Percentiles rank a stretch among this genome's conserved stretches.
phyloP scores from a whole-genome alignment of 2,113 vertebrate species.

The Eclectus roratus region DNA sequence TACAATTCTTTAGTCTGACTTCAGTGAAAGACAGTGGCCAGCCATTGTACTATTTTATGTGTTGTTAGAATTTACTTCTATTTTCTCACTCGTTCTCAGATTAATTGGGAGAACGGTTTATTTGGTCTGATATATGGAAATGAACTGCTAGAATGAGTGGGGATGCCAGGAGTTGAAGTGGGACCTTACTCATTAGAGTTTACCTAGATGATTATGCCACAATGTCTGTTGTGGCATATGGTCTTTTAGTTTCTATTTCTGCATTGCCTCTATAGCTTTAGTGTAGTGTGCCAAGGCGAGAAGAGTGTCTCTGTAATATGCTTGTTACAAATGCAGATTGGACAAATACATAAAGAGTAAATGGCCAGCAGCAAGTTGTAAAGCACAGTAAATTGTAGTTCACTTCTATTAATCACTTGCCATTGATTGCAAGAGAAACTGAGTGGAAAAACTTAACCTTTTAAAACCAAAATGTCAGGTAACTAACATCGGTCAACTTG shows the following conservation, averaged over 20 bases:
- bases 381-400: background rate
- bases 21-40: background rate
- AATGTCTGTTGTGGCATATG: background rate
- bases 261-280: background rate
- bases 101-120: background rate
- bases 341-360: background rate
- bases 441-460: conserved; percentile 22
- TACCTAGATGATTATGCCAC: background rate
- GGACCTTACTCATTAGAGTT: background rate
- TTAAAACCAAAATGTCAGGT: conserved; percentile 36
- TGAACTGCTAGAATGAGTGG: background rate
- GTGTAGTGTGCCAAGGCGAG: background rate
- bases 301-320: background rate
- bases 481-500: background rate
- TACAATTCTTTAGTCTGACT: background rate
- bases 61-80: background rate
- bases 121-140: background rate
- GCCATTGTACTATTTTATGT: background rate
- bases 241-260: background rate
- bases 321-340: conserved; percentile 18
- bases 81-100: background rate
- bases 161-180: background rate
- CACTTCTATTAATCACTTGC: conserved; percentile 11
- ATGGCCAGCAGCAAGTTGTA: background rate
- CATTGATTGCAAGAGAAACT: conserved; percentile 8